Evolutionary conservation across 2,888 invertebrate species (phyloP), one percentile per base, ranked within the genome.

Genomic region (Steromphala cineraria): DNA sequence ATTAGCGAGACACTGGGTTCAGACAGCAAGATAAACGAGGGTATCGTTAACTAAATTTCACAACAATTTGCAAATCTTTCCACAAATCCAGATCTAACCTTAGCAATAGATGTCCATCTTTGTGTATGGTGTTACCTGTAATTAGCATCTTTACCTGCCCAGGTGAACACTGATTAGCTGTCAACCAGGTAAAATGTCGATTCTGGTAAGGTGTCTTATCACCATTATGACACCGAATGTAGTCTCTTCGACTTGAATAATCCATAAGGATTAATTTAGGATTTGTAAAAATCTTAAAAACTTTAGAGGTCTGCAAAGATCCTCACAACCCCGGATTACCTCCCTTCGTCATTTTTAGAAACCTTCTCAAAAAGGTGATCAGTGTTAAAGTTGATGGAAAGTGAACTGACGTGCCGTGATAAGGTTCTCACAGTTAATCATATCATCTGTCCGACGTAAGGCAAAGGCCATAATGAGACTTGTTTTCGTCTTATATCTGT

Each of bases 101-200:
- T 46, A 46, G 46, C 7, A 46, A 71, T 71, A 15, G 19, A 19
- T 71, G 19, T 40, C 36, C 71, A 15, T 36, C 36, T 36, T 8
- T 71, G 36, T 71, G 71, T 71, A 15, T 71, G 36, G 71, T n/a
- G 19, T 71, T 71, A 71, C 71, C 71, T 36, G 71, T 71, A 71
- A 71, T 71, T 71, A 36, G 71, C 71, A 71, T 36, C 71, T 71
- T 71, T 71, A 71, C 36, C 71, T n/a, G 19, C 17, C 71, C 36
- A 40, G 71, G 36, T 36, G 40, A 36, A 71, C 15, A 71, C 28
- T 31, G 36, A 71, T 71, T 71, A 71, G 71, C 36, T 36, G 28
- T 31, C 40, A 71, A 24, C 71, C 71, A 31, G 71, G 71, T 71
- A 71, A 71, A 36, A 71, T 71, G 19, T 71, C 71, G 71, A 71